A percentile compares a stretch with the other conserved stretches of the same genome.
Conservation (phyloP, 2,113 vertebrate genomes). For the Redunca redunca region DNA sequence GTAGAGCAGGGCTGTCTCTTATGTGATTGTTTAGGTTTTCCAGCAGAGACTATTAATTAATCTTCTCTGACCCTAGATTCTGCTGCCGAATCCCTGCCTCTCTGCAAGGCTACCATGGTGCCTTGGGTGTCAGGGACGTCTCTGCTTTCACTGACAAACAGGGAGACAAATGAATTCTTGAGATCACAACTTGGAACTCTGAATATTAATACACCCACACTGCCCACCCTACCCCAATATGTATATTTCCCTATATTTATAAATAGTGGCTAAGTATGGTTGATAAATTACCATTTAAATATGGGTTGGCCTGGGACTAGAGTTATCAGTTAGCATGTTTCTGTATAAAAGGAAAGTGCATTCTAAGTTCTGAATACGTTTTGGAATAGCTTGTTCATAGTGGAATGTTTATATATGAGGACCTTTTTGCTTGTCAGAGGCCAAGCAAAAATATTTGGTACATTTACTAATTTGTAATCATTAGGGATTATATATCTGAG, state of each 20-base stretch:
- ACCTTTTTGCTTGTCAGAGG: not conserved
- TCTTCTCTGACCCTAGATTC: not conserved
- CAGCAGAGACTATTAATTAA: not conserved
- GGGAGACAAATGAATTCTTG: not conserved
- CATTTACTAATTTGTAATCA: not conserved
- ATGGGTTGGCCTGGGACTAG: not conserved
- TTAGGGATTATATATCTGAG: not conserved
- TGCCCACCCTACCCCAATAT: not conserved
- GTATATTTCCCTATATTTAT: not conserved
- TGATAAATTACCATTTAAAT: not conserved
- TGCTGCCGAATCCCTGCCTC: not conserved
- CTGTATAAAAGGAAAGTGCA: not conserved
- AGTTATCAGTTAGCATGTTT: constrained; percentile 12
- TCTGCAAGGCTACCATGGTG: not conserved
- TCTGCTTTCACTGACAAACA: not conserved
- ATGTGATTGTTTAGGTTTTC: not conserved
- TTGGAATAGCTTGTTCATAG: not conserved
- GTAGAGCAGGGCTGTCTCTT: not conserved
- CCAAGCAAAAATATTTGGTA: not conserved
- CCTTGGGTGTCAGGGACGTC: not conserved
- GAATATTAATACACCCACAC: not conserved
- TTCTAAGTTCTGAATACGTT: not conserved
- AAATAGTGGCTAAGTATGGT: not conserved
- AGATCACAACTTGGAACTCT: not conserved
- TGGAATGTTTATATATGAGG: not conserved